Base-by-base conservation (phyloP, 2,888 invertebrate species). In the Morinoia aosen region DNA sequence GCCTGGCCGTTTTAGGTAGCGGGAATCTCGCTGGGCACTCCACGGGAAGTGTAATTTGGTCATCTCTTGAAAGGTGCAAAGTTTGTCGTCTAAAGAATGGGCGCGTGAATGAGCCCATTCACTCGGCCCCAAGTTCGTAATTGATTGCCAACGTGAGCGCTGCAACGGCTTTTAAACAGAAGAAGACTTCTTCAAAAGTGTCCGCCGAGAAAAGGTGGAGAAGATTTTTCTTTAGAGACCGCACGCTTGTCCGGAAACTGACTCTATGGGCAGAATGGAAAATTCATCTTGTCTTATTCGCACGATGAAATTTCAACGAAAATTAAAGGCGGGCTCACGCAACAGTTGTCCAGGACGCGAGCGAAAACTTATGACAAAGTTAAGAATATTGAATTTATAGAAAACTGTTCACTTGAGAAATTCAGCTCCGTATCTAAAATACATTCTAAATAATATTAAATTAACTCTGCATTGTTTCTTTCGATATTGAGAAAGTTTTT, bases 61-160 rank as follows among this genome's bases (percentile, higher is more conserved):
- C 76, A 76, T 76, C 76, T 76, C 76, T 76, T 76, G 76, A 76
- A 76, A 76, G 76, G 76, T 76, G 76, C 76, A 76, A 76, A 76
- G 76, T 76, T 76, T 8, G 76, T 76, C 76, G 76, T 76, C 76
- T 25, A 76, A 76, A 76, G 76, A 76, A 76, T 76, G 76, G 76
- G 25, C 76, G 76, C 76, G 33, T 76, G 25, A 76, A 76, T 76
- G 76, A 76, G 76, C 12, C 76, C 76, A 76, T 76, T 76, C 76
- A 14, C 76, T 76, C 25, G 25, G 25, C 2, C 76, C 76, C 25
- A 76, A 76, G 76, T 76, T 76, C 76, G 76, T 76, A 76, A 76
- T 33, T 76, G 76, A 76, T 76, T 76, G 76, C 14, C 76, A 3
- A 33, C 76, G 25, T 76, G 25, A 76, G 33, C 25, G 33, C 76